Base-by-base conservation (phyloP, 2,113 vertebrate species). In the Campylomormyrus tamandua region DNA sequence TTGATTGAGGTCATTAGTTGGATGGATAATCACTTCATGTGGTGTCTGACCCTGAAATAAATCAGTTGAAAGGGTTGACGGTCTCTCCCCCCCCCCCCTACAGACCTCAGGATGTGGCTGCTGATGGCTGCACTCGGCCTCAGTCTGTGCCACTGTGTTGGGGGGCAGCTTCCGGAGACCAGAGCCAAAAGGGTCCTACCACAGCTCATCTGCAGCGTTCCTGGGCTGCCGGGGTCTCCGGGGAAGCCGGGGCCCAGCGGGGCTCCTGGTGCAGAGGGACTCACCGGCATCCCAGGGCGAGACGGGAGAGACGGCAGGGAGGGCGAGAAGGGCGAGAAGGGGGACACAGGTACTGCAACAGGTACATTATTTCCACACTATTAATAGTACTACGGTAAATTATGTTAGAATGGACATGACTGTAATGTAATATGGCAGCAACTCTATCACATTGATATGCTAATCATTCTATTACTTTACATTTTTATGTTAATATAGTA, bases 281-380 rank as follows among this genome's bases (percentile, higher is more conserved):
- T 96, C 89, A 95, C 97, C 66, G 98, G 98, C 88, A 96, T 99
- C 91, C 97, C 98, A 7, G 98, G 98, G 95, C 97, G 98, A 96
- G 98, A 99, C 90, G 98, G 98, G 1, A 96, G 98, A 96, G 98
- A 99, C 77, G 98, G 98, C 94, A 96, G 97, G 90, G 97, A 97
- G 92, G 98, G 98, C 91, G 98, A 99, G 93, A 98, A 97, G 94
- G 98, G 98, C 84, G 97, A 98, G 91, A 99, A 98, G 88, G 98
- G 97, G 91, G 94, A 96, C 0, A 53, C 97, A 97, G 98, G 98
- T 99, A 98, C 91, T 52, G 10, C 58, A 27, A 62, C 27, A 31
- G 24, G 66, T 17, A 48, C 48, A 19, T 27, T 5, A 27, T 39
- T 70, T 42, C 19, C 17, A 62, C 45, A 49, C 21, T 49, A 24